Conservation (phyloP, 2,888 invertebrate genomes). For the Heliconius hortense region DNA sequence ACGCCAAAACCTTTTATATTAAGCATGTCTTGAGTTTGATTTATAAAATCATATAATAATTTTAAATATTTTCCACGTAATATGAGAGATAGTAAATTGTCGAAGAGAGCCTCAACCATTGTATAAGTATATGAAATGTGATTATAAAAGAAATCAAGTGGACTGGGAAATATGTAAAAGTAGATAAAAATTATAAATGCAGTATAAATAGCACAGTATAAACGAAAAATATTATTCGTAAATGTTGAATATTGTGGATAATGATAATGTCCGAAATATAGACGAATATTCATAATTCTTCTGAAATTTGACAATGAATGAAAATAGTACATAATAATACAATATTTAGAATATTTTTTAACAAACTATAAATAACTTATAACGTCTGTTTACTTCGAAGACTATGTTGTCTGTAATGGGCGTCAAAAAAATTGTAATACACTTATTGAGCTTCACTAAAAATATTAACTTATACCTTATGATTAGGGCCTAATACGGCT, state of each 20-base stretch:
- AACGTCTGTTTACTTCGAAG: no score
- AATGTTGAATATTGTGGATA: not conserved
- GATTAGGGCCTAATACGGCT: not conserved
- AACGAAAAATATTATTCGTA: slow-evolving; percentile 6
- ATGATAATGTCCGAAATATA: slow-evolving; percentile 20
- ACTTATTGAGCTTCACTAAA: not conserved
- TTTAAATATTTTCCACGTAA: slow-evolving; percentile 16
- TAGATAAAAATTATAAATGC: not conserved
- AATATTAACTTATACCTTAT: slow-evolving; percentile 7
- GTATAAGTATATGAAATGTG: slow-evolving; percentile 1
- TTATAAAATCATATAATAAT: slow-evolving; percentile 1
- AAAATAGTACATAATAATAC: not conserved
- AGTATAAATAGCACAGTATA: not conserved
- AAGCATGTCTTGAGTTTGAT: slow-evolving; percentile 7
- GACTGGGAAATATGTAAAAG: slow-evolving; percentile 1
- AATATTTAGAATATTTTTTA: not conserved
- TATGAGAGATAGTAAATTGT: not conserved
- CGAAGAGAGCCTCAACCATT: not conserved
- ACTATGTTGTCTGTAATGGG: not conserved
- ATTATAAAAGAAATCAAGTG: not conserved
- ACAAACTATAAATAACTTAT: not conserved
- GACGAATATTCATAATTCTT: not conserved
- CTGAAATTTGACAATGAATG: not conserved
- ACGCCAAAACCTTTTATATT: not conserved
- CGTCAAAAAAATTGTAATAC: slow-evolving; percentile 5